Evolutionary conservation across 2,888 invertebrate genomes (phyloP).

Genomic region (Dioctria rufipes): DNA sequence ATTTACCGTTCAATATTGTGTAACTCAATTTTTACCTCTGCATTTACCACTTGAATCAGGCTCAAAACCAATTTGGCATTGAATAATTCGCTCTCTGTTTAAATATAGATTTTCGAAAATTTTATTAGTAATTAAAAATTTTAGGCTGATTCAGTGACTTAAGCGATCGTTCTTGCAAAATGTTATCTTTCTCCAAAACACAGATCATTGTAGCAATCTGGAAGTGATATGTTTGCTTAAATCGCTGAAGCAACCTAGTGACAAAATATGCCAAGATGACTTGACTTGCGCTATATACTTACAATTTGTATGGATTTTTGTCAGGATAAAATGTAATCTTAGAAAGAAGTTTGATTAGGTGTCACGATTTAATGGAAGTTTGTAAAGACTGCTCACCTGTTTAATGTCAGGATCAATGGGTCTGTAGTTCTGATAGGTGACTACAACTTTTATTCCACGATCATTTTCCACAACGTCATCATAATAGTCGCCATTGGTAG

Average conservation of each 20-base stretch:
- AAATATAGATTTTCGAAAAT: neutral
- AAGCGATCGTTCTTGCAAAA: too few species aligned
- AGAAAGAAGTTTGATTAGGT: slow-evolving; percentile 2
- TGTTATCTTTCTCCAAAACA: too few species aligned
- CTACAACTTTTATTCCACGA: slow-evolving; percentile 69
- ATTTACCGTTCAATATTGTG: neutral
- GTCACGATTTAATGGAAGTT: neutral
- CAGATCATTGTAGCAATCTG: too few species aligned
- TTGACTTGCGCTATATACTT: slow-evolving; percentile 32
- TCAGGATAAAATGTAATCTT: slow-evolving; percentile 57
- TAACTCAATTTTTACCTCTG: slow-evolving; percentile 44
- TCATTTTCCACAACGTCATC: slow-evolving; percentile 12
- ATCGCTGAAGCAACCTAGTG: too few species aligned
- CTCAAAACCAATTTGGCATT: slow-evolving; percentile 54
- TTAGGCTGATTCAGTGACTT: too few species aligned
- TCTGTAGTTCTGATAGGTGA: slow-evolving; percentile 60
- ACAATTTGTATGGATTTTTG: slow-evolving; percentile 53
- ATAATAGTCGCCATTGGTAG: slow-evolving; percentile 12
- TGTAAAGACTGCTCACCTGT: slow-evolving; percentile 42
- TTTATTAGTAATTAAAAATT: too few species aligned
- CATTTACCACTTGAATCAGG: slow-evolving; percentile 46
- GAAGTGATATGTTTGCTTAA: too few species aligned
- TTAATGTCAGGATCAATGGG: slow-evolving; percentile 56
- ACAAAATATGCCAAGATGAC: neutral
- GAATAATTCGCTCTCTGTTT: slow-evolving; percentile 49